phyloP scores from a whole-genome alignment of 2,888 invertebrate species.

The Hylaea fasciaria region DNA sequence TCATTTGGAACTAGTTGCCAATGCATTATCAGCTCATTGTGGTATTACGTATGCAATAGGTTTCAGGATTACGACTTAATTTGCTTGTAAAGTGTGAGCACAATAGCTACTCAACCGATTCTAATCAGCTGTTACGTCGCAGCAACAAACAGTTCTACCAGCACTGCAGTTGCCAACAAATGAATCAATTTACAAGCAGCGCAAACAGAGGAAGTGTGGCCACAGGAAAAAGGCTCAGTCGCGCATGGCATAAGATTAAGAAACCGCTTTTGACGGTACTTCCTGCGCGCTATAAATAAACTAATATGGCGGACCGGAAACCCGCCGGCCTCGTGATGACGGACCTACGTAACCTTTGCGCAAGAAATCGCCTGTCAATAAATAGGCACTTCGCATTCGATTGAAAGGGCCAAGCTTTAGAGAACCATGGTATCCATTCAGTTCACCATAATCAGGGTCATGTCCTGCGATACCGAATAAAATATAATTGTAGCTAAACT shows the following conservation, averaged over 20 bases:
- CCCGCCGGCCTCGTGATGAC: constrained; percentile 59
- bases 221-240: constrained; percentile 64
- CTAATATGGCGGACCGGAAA: constrained; percentile 70
- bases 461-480: background rate
- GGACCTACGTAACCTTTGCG: constrained; percentile 43
- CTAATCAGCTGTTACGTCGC: constrained; percentile 4
- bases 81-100: background rate
- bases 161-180: constrained; percentile 37
- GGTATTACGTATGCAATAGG: too few relatives aligned
- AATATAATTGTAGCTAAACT: too few relatives aligned
- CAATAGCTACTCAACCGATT: background rate
- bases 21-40: too few relatives aligned
- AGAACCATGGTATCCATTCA: too few relatives aligned
- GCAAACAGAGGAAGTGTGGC: constrained; percentile 65
- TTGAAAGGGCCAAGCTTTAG: constrained; percentile 7
- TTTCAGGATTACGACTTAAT: too few relatives aligned
- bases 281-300: constrained; percentile 75
- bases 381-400: constrained; percentile 2
- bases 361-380: constrained; percentile 20
- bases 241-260: constrained; percentile 72
- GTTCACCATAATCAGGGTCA: background rate
- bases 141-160: constrained; percentile 7
- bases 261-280: constrained; percentile 65
- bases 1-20: too few relatives aligned
- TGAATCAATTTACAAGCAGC: constrained; percentile 44